Evolutionary conservation across 2,113 vertebrate species (phyloP).

Genomic region (Callithrix jacchus): DNA sequence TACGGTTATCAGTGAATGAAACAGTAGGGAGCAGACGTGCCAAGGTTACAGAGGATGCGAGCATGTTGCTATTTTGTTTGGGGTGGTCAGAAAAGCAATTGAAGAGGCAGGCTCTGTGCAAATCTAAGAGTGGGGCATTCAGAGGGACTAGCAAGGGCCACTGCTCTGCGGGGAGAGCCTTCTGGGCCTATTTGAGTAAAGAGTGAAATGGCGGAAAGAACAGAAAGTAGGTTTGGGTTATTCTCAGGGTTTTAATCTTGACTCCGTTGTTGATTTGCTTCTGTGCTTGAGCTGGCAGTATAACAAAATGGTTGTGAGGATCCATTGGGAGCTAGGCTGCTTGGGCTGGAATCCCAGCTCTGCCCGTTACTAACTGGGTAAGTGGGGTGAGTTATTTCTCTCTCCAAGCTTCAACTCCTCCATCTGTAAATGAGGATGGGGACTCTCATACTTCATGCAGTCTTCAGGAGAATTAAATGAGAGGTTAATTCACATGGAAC

Average conservation of each 20-base stretch:
- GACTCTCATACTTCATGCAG: background rate
- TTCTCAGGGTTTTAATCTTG: fast-evolving
- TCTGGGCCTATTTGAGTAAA: background rate
- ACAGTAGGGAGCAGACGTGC: background rate
- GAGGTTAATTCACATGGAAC: too few relatives aligned
- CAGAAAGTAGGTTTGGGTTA: background rate
- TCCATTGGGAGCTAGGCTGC: background rate
- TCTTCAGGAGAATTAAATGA: background rate
- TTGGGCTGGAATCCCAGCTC: background rate
- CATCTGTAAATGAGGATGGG: too few relatives aligned
- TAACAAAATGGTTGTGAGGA: fast-evolving
- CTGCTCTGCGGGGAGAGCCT: background rate
- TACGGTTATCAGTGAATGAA: background rate
- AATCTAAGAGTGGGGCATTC: background rate
- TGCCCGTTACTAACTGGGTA: background rate
- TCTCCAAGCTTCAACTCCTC: background rate
- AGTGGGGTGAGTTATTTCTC: background rate
- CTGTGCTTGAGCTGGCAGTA: background rate
- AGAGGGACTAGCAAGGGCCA: background rate
- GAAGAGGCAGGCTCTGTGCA: background rate
- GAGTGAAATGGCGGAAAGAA: background rate
- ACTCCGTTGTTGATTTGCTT: background rate
- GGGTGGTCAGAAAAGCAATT: background rate
- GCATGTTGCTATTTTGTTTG: background rate
- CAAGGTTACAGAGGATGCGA: background rate